Conservation (phyloP, 92 coral and sea anemone species). For the Ricordea florida region DNA sequence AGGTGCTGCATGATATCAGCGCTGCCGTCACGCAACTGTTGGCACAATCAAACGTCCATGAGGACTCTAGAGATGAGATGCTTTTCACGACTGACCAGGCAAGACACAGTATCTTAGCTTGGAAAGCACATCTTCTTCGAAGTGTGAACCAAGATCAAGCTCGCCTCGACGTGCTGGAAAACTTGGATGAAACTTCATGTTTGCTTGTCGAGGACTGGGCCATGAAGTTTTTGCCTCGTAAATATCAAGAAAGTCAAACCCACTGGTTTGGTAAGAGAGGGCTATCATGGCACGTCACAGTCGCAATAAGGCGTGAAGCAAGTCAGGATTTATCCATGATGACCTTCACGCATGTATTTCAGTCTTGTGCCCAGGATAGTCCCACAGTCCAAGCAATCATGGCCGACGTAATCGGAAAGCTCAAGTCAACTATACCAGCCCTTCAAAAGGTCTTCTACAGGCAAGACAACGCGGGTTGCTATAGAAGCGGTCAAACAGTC, state of each 20-base stretch:
- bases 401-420: constrained; percentile 49
- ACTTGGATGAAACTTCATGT: constrained; percentile 1
- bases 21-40: neutral
- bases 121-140: constrained; percentile 9
- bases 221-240: constrained; percentile 46
- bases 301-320: constrained; percentile 9
- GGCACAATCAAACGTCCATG: neutral
- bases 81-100: neutral
- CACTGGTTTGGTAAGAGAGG: constrained; percentile 60
- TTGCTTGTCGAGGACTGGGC: constrained; percentile 46
- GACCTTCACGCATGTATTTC: constrained; percentile 31
- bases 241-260: constrained; percentile 48
- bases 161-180: constrained; percentile 17
- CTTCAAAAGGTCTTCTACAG: constrained; percentile 31
- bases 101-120: neutral
- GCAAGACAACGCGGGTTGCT: constrained; percentile 59
- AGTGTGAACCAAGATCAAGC: constrained; percentile 11
- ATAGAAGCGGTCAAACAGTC: constrained; percentile 32
- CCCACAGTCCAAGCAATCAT: too few relatives aligned
- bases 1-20: neutral
- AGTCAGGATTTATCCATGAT: constrained; percentile 19
- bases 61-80: neutral
- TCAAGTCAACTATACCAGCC: constrained; percentile 39
- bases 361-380: constrained; percentile 38
- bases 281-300: constrained; percentile 56